Evolutionary conservation across 2,797 vertebrate species (phyloP), one percentile per base, ranked within the genome.

Genomic region (Anabacerthia variegaticeps): DNA sequence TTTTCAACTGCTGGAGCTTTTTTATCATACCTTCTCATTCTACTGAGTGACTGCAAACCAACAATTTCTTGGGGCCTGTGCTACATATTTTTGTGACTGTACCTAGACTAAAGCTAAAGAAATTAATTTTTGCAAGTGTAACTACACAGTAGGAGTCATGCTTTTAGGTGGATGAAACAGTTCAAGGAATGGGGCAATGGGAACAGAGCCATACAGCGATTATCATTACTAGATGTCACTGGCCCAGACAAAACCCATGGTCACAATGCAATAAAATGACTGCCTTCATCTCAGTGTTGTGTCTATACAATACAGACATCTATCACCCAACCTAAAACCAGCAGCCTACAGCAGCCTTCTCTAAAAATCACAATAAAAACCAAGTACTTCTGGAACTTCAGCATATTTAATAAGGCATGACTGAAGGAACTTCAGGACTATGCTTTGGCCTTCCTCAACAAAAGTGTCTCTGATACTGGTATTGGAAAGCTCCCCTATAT

Each of bases 11-110:
- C 12, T 85, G 36, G 16, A 59, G 30, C 14, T 69, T 49, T 90
- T 91, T 93, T 52, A 19, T 58, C 14, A 6, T 37, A 27, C 36
- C 8, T 36, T 94, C 78, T 85, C 18, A 59, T 76, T 85, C 34
- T 88, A 18, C 4, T 44, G 28, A 61, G 26, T 67, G 88, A 89
- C 30, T 81, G 36, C 85, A 88, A 88, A n/a, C 5, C 10, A 41
- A 12, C 5, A n/a, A 1, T 34, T 90, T 65, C 54, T 6, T 0
- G 2, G 10, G 20, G 12, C 2, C 41, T 55, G 14, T 56, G 13
- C 43, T 69, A 3, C 4, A 28, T 41, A 6, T 62, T 76, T 63
- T 62, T 54, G 20, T 61, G 55, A 65, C 26, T 21, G 7, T 27
- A 69, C 3, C 19, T 46, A 58, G 36, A 85, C 6, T n/a, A 37